phyloP scores from a whole-genome alignment of 2,888 invertebrate species.

The Drosophila limbata region DNA sequence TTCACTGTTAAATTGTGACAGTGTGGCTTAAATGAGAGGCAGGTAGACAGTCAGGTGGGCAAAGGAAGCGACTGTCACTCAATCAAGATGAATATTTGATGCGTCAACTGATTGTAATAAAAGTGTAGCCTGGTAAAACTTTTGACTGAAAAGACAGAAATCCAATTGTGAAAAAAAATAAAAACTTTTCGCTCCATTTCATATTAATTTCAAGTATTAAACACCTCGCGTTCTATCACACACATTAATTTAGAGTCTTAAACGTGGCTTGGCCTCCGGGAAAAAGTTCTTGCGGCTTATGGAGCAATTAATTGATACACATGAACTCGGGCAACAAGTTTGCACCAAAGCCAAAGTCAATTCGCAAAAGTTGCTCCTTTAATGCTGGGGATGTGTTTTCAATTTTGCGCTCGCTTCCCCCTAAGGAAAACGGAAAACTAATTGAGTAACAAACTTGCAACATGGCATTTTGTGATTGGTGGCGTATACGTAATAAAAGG shows the following conservation, averaged over 20 bases:
- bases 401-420: constrained; percentile 59
- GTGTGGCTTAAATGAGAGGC: constrained; percentile 28
- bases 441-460: constrained; percentile 81
- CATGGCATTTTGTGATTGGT: constrained; percentile 77
- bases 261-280: constrained; percentile 33
- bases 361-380: constrained; percentile 66
- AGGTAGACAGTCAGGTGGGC: constrained; percentile 17
- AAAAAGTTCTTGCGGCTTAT: constrained; percentile 70
- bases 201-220: constrained; percentile 47
- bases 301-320: constrained; percentile 80
- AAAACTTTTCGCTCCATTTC: neutral
- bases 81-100: constrained; percentile 59
- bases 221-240: constrained; percentile 33
- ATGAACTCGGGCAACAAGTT: constrained; percentile 61
- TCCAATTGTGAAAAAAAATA: constrained; percentile 10
- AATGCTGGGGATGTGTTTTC: constrained; percentile 60
- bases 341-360: constrained; percentile 63
- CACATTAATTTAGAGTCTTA: constrained; percentile 57
- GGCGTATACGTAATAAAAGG: constrained; percentile 76
- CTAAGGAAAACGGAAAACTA: constrained; percentile 76
- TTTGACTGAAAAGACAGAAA: constrained; percentile 15
- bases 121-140: constrained; percentile 29
- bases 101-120: constrained; percentile 33
- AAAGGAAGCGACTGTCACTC: constrained; percentile 37
- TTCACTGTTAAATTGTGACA: constrained; percentile 28